Percentiles rank a stretch among this genome's conserved stretches.
These are phyloP conservation scores for Notarius quadriscutis DNA, from an alignment of 2,113 vertebrate species.

Conservation along the genomic window DNA sequence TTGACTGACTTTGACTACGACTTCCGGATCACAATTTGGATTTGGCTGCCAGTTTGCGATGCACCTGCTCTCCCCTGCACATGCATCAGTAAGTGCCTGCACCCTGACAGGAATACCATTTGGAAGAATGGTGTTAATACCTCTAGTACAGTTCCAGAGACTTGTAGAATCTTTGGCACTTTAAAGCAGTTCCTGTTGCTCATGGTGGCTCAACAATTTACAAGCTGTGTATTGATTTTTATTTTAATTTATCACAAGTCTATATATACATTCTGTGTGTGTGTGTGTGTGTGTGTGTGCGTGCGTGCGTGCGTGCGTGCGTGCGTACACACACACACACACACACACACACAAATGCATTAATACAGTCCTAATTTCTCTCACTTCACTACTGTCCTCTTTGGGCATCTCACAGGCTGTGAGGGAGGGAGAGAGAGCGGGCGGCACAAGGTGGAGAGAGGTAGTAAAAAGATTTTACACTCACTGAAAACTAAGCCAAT, in stretches of 20 bases:
- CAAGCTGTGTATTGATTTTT: neutral
- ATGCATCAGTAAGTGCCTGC: too few relatives aligned
- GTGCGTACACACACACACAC: too few relatives aligned
- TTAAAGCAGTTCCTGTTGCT: neutral
- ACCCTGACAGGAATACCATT: too few relatives aligned
- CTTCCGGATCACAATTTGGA: too few relatives aligned
- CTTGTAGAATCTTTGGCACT: neutral
- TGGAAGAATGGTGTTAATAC: too few relatives aligned
- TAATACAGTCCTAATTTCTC: neutral
- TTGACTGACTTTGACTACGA: too few relatives aligned
- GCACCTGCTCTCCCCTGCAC: too few relatives aligned
- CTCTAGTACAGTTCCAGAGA: neutral
- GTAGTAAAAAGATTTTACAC: neutral
- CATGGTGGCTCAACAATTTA: neutral
- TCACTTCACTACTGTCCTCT: neutral
- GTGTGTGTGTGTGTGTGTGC: too few relatives aligned
- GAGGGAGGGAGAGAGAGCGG: neutral
- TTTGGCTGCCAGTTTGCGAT: too few relatives aligned
- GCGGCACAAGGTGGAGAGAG: neutral
- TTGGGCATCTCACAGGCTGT: neutral
- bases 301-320: too few relatives aligned
- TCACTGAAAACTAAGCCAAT: conserved; percentile 11
- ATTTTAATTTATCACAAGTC: neutral
- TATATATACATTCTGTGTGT: neutral
- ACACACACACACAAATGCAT: neutral